Evolutionary conservation across 2,888 invertebrate genomes (phyloP), one percentile per base, ranked within the genome.

Genomic region (Ormyrus labotus): DNA sequence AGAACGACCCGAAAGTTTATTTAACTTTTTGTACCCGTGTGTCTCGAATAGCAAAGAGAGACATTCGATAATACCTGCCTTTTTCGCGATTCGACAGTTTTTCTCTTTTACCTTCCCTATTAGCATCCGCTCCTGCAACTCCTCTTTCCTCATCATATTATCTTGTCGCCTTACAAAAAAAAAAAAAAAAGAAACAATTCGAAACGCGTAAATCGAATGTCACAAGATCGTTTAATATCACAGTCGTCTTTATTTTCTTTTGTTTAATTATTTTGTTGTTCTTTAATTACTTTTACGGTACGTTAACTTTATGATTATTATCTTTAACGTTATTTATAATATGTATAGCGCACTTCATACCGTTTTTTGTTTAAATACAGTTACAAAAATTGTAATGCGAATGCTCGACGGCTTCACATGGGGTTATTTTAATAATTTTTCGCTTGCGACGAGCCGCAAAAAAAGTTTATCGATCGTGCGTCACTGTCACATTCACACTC

Each of bases 161-260:
- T 71, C 47, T 50, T 67, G 51, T 58, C 53, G 72, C n/a, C 48
- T 51, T 60, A 63, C 11, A 45, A 73, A 55, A 61, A 72, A 63
- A 64, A 74, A 34, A 34, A 34, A 34, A 34, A 34, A 34, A 34
- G 3, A 79, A 72, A 58, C 13, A 55, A 78, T 58, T 75, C 60
- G 58, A 75, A 78, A 81, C 75, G 68, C 74, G 64, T 68, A 87
- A 89, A 90, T 89, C 89, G 89, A 90, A 90, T 90, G 90, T 89
- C 88, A 86, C 90, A 89, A 90, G 90, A 90, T 91, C 90, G 90
- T 90, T 90, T 87, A 88, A 89, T 90, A 90, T 91, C 90, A 91
- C 90, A 91, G 90, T 90, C 89, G 89, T 90, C 89, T 89, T 88
- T 86, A 85, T 87, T 88, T 86, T 86, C 83, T 86, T 86, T 86